Percentiles rank a stretch among this genome's conserved stretches.
These are phyloP conservation scores for Diuraphis noxia DNA, from an alignment of 1,140 invertebrate species.

Conservation along the genomic window DNA sequence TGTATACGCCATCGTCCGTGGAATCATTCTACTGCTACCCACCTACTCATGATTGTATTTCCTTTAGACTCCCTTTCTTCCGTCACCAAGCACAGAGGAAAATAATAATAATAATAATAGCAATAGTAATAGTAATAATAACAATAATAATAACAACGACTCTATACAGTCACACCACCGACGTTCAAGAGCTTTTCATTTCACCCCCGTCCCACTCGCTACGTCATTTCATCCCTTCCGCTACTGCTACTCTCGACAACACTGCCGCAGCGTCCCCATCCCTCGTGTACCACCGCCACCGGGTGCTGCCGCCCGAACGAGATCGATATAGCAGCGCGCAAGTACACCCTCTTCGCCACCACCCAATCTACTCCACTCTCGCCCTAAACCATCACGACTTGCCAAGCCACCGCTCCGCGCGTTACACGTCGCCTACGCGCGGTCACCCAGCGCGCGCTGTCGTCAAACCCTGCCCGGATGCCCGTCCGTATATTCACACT, in stretches of 20 bases:
- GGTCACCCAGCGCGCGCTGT: slow-evolving; percentile 21
- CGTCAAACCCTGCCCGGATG: slow-evolving; percentile 56
- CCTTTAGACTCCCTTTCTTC: neutral
- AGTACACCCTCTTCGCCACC: slow-evolving; percentile 58
- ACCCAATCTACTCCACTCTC: neutral
- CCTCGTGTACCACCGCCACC: slow-evolving; percentile 61
- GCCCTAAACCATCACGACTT: slow-evolving; percentile 59
- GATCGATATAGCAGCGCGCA: slow-evolving; percentile 62
- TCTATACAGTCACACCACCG: neutral
- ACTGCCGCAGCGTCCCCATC: neutral
- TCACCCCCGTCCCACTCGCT: neutral
- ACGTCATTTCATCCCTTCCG: neutral
- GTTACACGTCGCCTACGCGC: slow-evolving; percentile 23
- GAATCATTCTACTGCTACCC: neutral
- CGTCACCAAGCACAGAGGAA: neutral
- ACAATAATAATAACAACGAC: slow-evolving; percentile 1
- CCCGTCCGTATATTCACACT: slow-evolving; percentile 1
- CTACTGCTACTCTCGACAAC: neutral
- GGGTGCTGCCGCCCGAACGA: slow-evolving; percentile 62
- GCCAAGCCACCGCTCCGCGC: slow-evolving; percentile 58
- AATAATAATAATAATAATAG: slow-evolving; percentile 25
- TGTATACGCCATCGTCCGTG: neutral
- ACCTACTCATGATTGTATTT: neutral
- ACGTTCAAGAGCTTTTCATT: slow-evolving; percentile 25
- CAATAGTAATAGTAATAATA: neutral